Conservation (phyloP, 2,888 invertebrate genomes). For the Danaus chrysippus region DNA sequence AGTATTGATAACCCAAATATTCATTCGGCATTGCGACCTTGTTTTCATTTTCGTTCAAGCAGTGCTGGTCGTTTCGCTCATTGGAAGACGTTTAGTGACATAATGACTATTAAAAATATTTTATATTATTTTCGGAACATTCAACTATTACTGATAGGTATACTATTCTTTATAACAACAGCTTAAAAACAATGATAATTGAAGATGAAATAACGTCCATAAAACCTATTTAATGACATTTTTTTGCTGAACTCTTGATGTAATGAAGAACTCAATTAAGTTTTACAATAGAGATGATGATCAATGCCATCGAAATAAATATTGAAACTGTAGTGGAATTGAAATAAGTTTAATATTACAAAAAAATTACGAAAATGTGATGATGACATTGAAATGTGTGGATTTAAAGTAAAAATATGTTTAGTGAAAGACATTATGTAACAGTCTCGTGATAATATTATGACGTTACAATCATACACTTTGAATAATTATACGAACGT, state of each 20-base stretch:
- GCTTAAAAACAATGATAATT: too few relatives aligned
- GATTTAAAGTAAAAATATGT: not conserved
- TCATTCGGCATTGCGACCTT: constrained; percentile 68
- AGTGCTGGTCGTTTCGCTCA: constrained; percentile 40
- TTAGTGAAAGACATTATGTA: too few relatives aligned
- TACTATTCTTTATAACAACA: too few relatives aligned
- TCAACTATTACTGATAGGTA: constrained; percentile 20
- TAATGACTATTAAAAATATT: constrained; percentile 39
- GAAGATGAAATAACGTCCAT: too few relatives aligned
- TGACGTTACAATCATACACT: not conserved
- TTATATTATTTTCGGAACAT: constrained; percentile 15
- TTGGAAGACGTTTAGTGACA: constrained; percentile 50
- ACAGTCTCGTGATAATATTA: not conserved
- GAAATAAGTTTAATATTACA: not conserved
- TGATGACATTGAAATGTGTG: not conserved
- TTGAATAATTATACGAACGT: not conserved
- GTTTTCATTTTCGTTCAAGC: constrained; percentile 69
- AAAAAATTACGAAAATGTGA: not conserved
- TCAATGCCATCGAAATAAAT: too few relatives aligned
- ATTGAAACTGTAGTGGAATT: too few relatives aligned
- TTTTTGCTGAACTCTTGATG: too few relatives aligned
- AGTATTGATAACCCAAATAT: constrained; percentile 58
- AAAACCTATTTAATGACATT: too few relatives aligned
- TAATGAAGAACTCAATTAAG: too few relatives aligned
- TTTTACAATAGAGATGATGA: too few relatives aligned